phyloP scores from a whole-genome alignment of 2,797 vertebrate species.

The Selene dorsalis region DNA sequence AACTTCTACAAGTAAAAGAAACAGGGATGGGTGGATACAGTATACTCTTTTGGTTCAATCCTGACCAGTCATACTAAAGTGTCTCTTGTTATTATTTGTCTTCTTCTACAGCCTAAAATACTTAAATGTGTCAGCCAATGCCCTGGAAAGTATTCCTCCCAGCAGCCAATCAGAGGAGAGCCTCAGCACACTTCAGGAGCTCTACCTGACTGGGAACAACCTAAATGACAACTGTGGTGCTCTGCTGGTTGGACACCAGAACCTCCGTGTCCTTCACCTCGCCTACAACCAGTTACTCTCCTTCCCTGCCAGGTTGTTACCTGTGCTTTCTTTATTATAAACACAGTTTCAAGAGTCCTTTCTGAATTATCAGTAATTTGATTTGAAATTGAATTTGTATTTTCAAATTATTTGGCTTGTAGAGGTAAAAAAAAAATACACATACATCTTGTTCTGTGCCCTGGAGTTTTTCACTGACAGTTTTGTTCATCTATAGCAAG shows the following conservation, averaged over 20 bases:
- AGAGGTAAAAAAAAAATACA: too few relatives aligned
- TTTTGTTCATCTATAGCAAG: slow-evolving; percentile 84
- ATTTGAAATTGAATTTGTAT: too few relatives aligned
- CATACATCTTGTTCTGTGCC: background rate
- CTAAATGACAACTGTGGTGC: slow-evolving; percentile 93
- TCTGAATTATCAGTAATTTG: too few relatives aligned
- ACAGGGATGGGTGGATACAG: background rate
- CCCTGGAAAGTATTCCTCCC: slow-evolving; percentile 90
- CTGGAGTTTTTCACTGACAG: slow-evolving; percentile 11
- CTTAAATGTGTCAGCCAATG: slow-evolving; percentile 95
- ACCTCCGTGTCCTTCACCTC: slow-evolving; percentile 92
- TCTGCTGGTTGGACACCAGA: slow-evolving; percentile 90
- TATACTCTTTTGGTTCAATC: background rate
- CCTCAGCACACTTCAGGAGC: slow-evolving; percentile 93
- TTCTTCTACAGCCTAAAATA: slow-evolving; percentile 89
- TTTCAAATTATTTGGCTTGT: too few relatives aligned
- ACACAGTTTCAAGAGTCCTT: background rate
- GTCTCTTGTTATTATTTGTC: slow-evolving; percentile 36
- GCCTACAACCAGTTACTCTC: slow-evolving; percentile 94
- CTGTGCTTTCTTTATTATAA: background rate
- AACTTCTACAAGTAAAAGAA: background rate
- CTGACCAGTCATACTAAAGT: background rate
- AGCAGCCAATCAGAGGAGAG: slow-evolving; percentile 90
- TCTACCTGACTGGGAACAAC: slow-evolving; percentile 92
- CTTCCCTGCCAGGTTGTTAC: slow-evolving; percentile 92